phyloP scores from a whole-genome alignment of 2,797 vertebrate genomes.

The Loriculus beryllinus region DNA sequence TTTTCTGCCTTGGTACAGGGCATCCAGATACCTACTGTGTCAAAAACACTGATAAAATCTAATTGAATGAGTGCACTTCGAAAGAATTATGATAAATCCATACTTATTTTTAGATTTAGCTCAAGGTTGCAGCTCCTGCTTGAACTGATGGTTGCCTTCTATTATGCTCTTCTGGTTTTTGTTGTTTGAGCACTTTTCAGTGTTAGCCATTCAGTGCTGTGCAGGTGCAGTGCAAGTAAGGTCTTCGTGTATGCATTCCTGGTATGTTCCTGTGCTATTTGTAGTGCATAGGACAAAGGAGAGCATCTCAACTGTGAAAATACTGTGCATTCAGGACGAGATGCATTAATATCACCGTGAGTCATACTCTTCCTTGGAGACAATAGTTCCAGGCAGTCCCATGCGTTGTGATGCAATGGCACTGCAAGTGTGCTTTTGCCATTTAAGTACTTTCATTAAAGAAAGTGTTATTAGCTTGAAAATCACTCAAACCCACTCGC shows the following conservation, averaged over 20 bases:
- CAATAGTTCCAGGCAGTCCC: neutral
- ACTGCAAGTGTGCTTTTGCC: neutral
- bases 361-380: neutral
- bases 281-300: neutral
- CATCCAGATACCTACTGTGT: neutral
- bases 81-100: neutral
- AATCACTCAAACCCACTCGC: slow-evolving; percentile 10
- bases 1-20: neutral
- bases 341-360: neutral
- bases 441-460: neutral
- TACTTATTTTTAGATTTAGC: neutral
- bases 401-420: neutral
- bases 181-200: neutral
- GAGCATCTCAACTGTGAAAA: neutral
- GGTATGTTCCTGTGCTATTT: neutral
- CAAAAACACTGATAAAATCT: neutral
- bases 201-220: neutral
- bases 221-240: neutral
- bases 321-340: neutral
- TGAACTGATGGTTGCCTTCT: neutral
- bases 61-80: neutral
- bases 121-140: neutral
- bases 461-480: neutral
- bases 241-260: neutral
- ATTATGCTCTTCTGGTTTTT: neutral